These are phyloP conservation scores for Linepithema humile DNA, from an alignment of 1,140 invertebrate genomes.

Conservation along the genomic window DNA sequence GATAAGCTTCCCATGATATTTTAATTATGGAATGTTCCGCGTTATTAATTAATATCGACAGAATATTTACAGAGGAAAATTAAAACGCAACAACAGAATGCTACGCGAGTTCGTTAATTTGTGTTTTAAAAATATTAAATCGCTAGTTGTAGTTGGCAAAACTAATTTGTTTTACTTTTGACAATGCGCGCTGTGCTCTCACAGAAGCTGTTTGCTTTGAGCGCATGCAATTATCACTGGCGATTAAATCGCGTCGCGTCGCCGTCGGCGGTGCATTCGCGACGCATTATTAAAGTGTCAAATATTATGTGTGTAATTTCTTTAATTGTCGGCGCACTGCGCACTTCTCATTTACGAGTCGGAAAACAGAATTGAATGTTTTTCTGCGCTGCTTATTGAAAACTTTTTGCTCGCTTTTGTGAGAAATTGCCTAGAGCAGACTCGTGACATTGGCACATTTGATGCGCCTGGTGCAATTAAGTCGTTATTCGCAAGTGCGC, in stretches of 20 bases:
- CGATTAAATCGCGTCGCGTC: slow-evolving; percentile 48
- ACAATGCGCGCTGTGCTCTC: slow-evolving; percentile 12
- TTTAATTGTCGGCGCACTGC: slow-evolving; percentile 33
- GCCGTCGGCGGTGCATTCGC: slow-evolving; percentile 18
- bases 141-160: not conserved
- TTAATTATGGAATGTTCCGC: not conserved
- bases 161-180: slow-evolving; percentile 23
- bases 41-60: not conserved
- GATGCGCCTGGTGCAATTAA: slow-evolving; percentile 58
- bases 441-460: slow-evolving; percentile 61
- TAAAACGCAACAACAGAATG: not conserved
- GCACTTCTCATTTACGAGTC: slow-evolving; percentile 16
- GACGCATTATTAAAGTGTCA: slow-evolving; percentile 54
- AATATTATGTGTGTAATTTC: slow-evolving; percentile 47
- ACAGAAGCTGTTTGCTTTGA: slow-evolving; percentile 51
- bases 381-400: slow-evolving; percentile 14
- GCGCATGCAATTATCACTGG: slow-evolving; percentile 34
- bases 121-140: slow-evolving; percentile 14
- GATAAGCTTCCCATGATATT: not conserved
- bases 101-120: not conserved
- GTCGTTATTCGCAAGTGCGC: slow-evolving; percentile 21
- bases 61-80: not conserved
- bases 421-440: slow-evolving; percentile 16
- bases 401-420: slow-evolving; percentile 20
- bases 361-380: slow-evolving; percentile 38